phyloP scores from a whole-genome alignment of 2,797 vertebrate genomes.

The Gymnothorax reevesii region DNA sequence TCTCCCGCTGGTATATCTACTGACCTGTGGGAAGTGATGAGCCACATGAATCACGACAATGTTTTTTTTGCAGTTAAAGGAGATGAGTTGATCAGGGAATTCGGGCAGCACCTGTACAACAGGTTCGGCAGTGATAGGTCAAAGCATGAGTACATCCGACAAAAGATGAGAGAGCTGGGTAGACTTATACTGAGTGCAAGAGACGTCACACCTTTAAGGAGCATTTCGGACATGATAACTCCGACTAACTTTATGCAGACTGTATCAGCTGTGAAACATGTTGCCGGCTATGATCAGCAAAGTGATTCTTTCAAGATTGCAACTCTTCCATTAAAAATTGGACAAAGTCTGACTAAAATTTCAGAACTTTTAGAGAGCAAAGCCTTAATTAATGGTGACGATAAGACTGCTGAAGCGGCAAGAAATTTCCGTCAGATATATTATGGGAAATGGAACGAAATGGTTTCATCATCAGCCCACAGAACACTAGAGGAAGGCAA shows the following conservation, averaged over 20 bases:
- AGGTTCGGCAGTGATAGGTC: conserved; percentile 26
- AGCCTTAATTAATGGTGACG: conserved; percentile 20
- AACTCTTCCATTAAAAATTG: conserved; percentile 45
- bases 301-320: conserved; percentile 12
- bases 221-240: conserved; percentile 38
- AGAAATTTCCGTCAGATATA: conserved; percentile 34
- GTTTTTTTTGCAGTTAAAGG: conserved; percentile 37
- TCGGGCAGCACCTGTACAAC: conserved; percentile 43
- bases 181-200: conserved; percentile 41
- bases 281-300: conserved; percentile 31
- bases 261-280: conserved; percentile 28
- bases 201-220: conserved; percentile 35
- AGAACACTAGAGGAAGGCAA: neutral
- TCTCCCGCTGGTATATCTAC: conserved; percentile 30
- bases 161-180: conserved; percentile 49
- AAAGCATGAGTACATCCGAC: conserved; percentile 43
- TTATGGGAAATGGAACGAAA: conserved; percentile 37
- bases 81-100: conserved; percentile 41
- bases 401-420: conserved; percentile 28
- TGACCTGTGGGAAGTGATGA: conserved; percentile 44
- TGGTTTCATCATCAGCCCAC: neutral
- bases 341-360: conserved; percentile 45
- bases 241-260: conserved; percentile 43
- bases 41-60: conserved; percentile 41
- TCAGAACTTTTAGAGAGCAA: conserved; percentile 42